Percentiles rank a stretch among this genome's conserved stretches.
Evolutionary conservation across 2,113 vertebrate genomes (phyloP).

Genomic region (Mugil cephalus): DNA sequence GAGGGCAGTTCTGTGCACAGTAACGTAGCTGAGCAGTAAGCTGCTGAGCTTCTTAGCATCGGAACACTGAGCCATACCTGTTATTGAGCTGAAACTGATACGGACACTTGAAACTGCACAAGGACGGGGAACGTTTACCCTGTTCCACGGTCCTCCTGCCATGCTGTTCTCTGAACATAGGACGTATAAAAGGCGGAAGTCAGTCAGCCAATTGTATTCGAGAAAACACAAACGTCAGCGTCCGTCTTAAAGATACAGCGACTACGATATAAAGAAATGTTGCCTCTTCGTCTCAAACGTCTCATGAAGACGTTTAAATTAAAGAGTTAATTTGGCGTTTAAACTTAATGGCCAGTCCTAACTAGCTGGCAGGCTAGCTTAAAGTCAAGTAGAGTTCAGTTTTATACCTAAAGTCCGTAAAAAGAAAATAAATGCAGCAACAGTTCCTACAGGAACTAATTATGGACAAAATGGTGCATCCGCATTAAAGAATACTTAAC

Average conservation of each 20-base stretch:
- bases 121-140: slow-evolving; percentile 56
- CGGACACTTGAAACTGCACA: slow-evolving; percentile 51
- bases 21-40: accelerated
- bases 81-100: slow-evolving; percentile 15
- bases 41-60: accelerated
- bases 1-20: neutral
- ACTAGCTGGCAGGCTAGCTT: too few relatives aligned
- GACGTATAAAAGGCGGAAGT: slow-evolving; percentile 42
- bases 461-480: too few relatives aligned
- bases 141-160: slow-evolving; percentile 66
- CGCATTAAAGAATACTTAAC: too few relatives aligned
- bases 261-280: too few relatives aligned
- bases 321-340: too few relatives aligned
- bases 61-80: slow-evolving; percentile 30
- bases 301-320: too few relatives aligned
- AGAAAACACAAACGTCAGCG: slow-evolving; percentile 32
- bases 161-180: slow-evolving; percentile 60
- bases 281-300: too few relatives aligned
- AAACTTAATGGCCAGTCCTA: too few relatives aligned
- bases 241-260: slow-evolving; percentile 43
- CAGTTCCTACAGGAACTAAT: too few relatives aligned
- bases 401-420: too few relatives aligned
- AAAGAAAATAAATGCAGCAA: too few relatives aligned
- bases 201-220: slow-evolving; percentile 36
- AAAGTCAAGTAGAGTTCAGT: too few relatives aligned